Base-by-base conservation (phyloP, 2,113 vertebrate genomes). In the Sclerurus mexicanus region DNA sequence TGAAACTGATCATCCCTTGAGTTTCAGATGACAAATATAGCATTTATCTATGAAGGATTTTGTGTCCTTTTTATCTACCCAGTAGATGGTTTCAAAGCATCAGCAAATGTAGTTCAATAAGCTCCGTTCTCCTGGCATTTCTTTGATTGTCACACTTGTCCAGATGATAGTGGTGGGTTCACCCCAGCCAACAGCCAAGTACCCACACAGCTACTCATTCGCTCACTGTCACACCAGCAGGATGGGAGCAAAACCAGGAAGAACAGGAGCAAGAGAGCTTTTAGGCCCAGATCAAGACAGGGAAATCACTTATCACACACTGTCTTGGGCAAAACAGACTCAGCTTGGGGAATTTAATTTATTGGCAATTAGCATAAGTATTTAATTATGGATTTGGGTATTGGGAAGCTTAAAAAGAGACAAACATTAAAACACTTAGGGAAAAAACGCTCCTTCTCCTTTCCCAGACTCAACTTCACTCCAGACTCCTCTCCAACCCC, bases 141-240 rank as follows among this genome's bases (percentile, higher is more conserved):
- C 24, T 85, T 58, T 14, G 40, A 15, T 39, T 66, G n/a, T 24
- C 19, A 24, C 9, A 5, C 28, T 78, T 81, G 27, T 25, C 33
- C 3, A 15, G 55, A 35, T 46, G 60, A 30, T 8, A 40, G 42
- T 18, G 42, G 42, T 49, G n/a, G 9, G 25, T 25, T 88, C 22
- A 16, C 28, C 50, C 28, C 1, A 2, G 37, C 56, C 56, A 69
- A 66, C 14, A 74, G 55, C 35, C 40, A 66, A 31, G 9, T 25
- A 46, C n/a, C n/a, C 68, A 40, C 31, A 35, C 24, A 82, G 18
- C 23, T 47, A 27, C 53, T 77, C 0, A 0, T 28, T 82, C 24
- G 6, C 22, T 28, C 19, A 4, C 7, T 30, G 7, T 12, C 6
- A 9, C 15, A 10, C 15, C 80, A 58, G 52, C 0, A 1, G 27